Conservation (phyloP, 2,113 vertebrate species). For the Podarcis cretensis region DNA sequence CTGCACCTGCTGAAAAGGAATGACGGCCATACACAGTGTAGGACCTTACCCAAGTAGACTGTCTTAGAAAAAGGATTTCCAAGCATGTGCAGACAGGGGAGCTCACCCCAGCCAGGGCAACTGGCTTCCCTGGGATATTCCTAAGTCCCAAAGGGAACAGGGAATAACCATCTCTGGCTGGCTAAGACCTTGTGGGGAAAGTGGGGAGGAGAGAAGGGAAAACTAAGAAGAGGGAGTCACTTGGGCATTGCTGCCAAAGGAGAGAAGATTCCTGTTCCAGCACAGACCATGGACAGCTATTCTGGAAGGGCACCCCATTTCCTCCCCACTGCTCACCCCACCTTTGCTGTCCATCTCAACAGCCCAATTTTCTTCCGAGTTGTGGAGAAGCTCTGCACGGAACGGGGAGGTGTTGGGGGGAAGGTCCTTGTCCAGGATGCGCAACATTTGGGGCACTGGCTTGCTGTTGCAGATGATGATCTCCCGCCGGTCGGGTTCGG, state of each 20-base stretch:
- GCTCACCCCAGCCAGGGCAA: neutral
- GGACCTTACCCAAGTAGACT: neutral
- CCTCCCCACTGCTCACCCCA: constrained; percentile 29
- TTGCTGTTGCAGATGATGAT: constrained; percentile 78
- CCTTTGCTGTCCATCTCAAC: constrained; percentile 73
- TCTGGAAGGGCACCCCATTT: neutral
- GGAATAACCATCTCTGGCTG: neutral
- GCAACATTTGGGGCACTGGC: constrained; percentile 72
- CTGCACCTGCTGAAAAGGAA: neutral
- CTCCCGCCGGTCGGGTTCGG: constrained; percentile 64
- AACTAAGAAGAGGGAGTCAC: too few species aligned
- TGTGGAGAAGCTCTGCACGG: constrained; percentile 72
- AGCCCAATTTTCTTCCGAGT: constrained; percentile 80
- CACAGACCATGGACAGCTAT: neutral
- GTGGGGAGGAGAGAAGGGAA: neutral
- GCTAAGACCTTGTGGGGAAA: neutral
- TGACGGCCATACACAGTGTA: neutral
- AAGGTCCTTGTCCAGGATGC: constrained; percentile 82
- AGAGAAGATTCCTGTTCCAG: neutral
- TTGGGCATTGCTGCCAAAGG: neutral
- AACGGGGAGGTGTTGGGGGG: constrained; percentile 80
- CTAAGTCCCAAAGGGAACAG: neutral
- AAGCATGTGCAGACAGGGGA: neutral
- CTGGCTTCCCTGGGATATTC: neutral
- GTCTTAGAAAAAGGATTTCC: neutral